Conservation (phyloP, 2,888 invertebrate species). For the Cephus runcator region DNA sequence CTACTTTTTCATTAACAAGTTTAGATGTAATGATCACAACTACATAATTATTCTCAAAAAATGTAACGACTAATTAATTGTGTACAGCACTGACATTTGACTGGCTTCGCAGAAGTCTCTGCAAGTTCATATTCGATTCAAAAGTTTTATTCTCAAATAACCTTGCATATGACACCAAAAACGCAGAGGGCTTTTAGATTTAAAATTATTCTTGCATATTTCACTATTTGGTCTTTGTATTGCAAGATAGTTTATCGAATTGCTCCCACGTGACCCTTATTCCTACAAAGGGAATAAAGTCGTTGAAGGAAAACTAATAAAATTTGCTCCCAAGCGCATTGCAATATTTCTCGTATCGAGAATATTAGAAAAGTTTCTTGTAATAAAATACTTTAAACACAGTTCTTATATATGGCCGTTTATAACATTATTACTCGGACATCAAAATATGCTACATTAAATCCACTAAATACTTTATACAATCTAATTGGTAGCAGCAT, state of each 20-base stretch:
- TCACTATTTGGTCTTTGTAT: slow-evolving; percentile 35
- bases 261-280: neutral
- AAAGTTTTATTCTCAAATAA: slow-evolving; percentile 27
- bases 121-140: neutral
- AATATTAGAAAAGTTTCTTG: neutral
- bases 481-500: neutral
- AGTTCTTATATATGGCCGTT: neutral
- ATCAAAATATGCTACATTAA: neutral
- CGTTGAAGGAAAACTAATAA: neutral
- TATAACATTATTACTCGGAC: neutral
- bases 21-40: neutral
- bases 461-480: neutral
- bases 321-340: neutral
- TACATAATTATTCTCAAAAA: neutral
- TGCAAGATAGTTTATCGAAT: slow-evolving; percentile 12
- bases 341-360: neutral
- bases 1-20: neutral
- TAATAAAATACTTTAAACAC: neutral
- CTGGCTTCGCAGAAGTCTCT: neutral
- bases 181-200: neutral
- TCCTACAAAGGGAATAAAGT: neutral
- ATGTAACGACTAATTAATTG: neutral
- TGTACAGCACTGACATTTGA: neutral
- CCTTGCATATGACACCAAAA: neutral
- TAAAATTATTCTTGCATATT: slow-evolving; percentile 7